phyloP scores from a whole-genome alignment of 2,113 vertebrate genomes.

The Benitochromis conjunctus region DNA sequence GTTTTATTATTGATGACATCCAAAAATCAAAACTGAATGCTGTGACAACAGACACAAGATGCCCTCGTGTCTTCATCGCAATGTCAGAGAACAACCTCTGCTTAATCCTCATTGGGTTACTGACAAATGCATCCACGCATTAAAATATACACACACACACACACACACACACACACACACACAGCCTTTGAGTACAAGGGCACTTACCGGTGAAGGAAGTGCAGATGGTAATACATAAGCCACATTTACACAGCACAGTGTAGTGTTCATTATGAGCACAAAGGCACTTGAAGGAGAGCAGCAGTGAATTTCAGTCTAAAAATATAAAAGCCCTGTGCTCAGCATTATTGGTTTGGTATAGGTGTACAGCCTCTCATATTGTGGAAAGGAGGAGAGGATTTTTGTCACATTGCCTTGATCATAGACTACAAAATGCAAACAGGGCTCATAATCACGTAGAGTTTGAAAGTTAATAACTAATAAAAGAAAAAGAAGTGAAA shows the following conservation, averaged over 20 bases:
- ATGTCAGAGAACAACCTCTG: neutral
- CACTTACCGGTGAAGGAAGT: slow-evolving; percentile 10
- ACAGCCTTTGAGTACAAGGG: neutral
- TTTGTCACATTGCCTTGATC: neutral
- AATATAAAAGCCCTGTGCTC: slow-evolving; percentile 18
- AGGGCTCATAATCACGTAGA: neutral
- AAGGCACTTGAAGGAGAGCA: slow-evolving; percentile 21
- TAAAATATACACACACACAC: fast-evolving
- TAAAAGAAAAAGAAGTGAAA: neutral
- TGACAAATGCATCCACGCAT: neutral
- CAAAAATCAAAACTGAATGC: neutral
- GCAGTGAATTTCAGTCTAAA: slow-evolving; percentile 5
- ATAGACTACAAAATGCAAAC: neutral
- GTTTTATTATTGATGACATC: neutral
- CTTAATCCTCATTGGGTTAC: neutral
- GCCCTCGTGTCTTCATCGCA: neutral
- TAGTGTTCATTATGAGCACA: neutral
- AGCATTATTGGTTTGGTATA: slow-evolving; percentile 27
- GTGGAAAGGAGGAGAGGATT: neutral
- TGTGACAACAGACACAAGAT: slow-evolving; percentile 6
- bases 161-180: fast-evolving
- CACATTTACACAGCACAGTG: slow-evolving; percentile 2
- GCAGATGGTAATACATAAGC: slow-evolving; percentile 21
- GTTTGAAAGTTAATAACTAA: neutral
- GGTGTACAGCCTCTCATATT: neutral